Evolutionary conservation across 2,113 vertebrate genomes (phyloP).

Genomic region (Indicator maculatus): DNA sequence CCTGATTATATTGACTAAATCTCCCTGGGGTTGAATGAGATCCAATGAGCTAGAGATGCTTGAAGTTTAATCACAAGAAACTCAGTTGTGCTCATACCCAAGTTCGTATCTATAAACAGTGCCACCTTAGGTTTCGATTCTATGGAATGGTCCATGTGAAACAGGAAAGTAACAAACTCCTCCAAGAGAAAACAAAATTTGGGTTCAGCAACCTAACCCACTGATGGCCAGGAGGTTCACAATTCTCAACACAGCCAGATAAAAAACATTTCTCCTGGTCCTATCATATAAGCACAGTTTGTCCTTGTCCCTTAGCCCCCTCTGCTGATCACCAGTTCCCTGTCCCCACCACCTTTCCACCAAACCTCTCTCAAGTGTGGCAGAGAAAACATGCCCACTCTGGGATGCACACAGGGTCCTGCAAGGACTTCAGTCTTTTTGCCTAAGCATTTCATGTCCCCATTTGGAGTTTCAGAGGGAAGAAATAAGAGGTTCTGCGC

Average conservation of each 20-base stretch:
- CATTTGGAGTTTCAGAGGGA: background rate
- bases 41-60: background rate
- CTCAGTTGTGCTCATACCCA: background rate
- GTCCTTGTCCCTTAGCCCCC: background rate
- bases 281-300: fast-evolving
- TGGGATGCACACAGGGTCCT: background rate
- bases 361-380: fast-evolving
- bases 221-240: background rate
- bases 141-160: background rate
- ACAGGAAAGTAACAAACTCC: background rate
- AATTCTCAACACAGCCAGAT: background rate
- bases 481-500: background rate
- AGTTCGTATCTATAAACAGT: background rate
- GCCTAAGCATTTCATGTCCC: background rate
- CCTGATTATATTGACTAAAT: background rate
- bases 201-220: background rate
- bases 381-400: background rate
- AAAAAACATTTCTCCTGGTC: background rate
- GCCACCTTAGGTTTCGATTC: background rate
- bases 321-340: fast-evolving
- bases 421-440: background rate
- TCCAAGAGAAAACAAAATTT: background rate
- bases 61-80: background rate
- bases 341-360: background rate
- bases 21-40: background rate